phyloP scores from a whole-genome alignment of 2,113 vertebrate genomes.

The Numenius arquata region DNA sequence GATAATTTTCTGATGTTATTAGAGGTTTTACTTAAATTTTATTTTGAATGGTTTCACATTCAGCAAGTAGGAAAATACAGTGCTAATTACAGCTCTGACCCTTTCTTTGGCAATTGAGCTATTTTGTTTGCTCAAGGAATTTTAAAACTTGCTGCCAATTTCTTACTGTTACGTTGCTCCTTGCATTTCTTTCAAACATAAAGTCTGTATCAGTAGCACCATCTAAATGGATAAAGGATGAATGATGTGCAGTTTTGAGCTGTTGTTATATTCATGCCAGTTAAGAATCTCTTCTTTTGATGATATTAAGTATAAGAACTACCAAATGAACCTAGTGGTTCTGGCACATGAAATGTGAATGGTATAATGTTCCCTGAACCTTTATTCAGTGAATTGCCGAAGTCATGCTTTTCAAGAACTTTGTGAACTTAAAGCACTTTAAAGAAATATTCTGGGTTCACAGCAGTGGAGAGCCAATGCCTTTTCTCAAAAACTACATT shows the following conservation, averaged over 20 bases:
- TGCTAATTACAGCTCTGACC: background rate
- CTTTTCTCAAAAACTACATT: constrained; percentile 16
- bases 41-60: background rate
- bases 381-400: background rate
- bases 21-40: background rate
- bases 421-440: constrained; percentile 18
- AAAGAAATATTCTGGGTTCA: constrained; percentile 7
- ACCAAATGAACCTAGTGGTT: background rate
- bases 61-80: background rate
- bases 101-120: background rate
- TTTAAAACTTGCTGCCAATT: background rate
- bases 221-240: background rate
- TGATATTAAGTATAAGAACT: background rate
- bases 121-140: background rate
- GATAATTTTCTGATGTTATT: background rate
- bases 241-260: background rate
- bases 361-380: background rate
- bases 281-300: background rate
- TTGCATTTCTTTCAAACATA: background rate
- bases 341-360: background rate
- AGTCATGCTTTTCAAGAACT: constrained; percentile 38
- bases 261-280: background rate
- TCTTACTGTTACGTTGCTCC: background rate
- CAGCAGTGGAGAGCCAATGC: background rate
- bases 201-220: background rate